Base-by-base conservation (phyloP, 2,797 vertebrate genomes). In the Chelon auratus region DNA sequence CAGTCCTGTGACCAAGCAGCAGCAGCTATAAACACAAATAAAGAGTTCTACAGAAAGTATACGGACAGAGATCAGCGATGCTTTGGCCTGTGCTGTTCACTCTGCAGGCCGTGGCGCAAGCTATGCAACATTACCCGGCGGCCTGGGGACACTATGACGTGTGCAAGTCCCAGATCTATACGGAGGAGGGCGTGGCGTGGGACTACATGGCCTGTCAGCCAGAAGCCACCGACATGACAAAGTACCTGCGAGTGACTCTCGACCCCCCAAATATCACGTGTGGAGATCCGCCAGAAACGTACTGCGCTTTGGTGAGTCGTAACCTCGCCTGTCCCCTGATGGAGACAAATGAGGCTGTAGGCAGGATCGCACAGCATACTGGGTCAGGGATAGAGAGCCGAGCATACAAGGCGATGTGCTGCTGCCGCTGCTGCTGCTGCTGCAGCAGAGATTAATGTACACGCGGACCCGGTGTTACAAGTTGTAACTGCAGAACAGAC, bases 151-250 rank as follows among this genome's bases (percentile, higher is more conserved):
- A 99, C 92, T 99, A 99, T 62, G 98, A 99, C 1, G 95, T 99
- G 78, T 99, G 98, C 90, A 99, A 99, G 90, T 98, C 96, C 74
- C 96, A 97, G 87, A 96, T 98, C 90, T 98, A 98, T 87, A 97
- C 96, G 0, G 98, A 99, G 82, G 97, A 98, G 89, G 97, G 96
- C 76, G 95, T 97, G 88, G 93, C 96, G n/a, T 99, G 98, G 98
- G 97, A 99, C 96, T 99, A 99, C 93, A 98, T 97, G 96, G 98
- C 98, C 87, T 99, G 98, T 92, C 97, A 99, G 84, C 98, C 98
- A 0, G 97, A 99, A 95, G 96, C 97, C 76, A 96, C 95, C 45
- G 97, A 98, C 89, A 97, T 99, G 97, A 99, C 97, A 87, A 96
- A 97, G 87, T 98, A 96, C 15, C 95, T 99, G 72, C 96, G 96